Evolutionary conservation across 2,113 vertebrate species (phyloP), one percentile per base, ranked within the genome.

Genomic region (Paratilapia polleni): DNA sequence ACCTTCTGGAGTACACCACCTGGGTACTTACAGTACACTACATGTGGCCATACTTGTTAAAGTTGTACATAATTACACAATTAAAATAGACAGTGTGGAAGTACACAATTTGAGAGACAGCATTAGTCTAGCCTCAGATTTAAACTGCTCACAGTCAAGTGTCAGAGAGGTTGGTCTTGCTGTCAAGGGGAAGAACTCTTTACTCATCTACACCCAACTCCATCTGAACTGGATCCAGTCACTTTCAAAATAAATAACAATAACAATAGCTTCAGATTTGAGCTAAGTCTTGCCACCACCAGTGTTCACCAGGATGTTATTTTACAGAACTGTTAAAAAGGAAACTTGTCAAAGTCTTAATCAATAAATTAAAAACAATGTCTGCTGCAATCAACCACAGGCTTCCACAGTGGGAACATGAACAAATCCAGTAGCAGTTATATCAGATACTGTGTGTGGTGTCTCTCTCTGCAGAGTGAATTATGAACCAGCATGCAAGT

Each of bases 401-500:
- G 58, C 22, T 36, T 58, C 22, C 61, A 56, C 56, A n/a, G 22
- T 8, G 28, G 47, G n/a, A 61, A 19, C 52, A n/a, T 2, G 8
- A 13, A 6, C 59, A 49, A 49, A 36, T 19, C 36, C 6, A 0
- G n/a, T 43, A 47, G 49, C 66, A 17, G 57, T 76, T 31, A 1
- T 1, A 76, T 75, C 31, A 34, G n/a, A 47, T 17, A 58, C 43
- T 4, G 36, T 56, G 63, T 26, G 68, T 54, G 17, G 62, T 14
- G 73, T 60, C 73, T 24, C 41, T 68, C 62, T 81, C 63, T 49
- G 52, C 66, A 59, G 5, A 52, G 73, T 80, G 81, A 88, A 31
- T 83, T 81, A 87, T 81, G 77, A 66, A 78, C 24, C 49, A 20
- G 43, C 58, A 15, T 8, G 58, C 78, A 24, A 84, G 66, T 5